These are phyloP conservation scores for Leptinotarsa juncta DNA, from an alignment of 2,888 invertebrate genomes.

Conservation along the genomic window DNA sequence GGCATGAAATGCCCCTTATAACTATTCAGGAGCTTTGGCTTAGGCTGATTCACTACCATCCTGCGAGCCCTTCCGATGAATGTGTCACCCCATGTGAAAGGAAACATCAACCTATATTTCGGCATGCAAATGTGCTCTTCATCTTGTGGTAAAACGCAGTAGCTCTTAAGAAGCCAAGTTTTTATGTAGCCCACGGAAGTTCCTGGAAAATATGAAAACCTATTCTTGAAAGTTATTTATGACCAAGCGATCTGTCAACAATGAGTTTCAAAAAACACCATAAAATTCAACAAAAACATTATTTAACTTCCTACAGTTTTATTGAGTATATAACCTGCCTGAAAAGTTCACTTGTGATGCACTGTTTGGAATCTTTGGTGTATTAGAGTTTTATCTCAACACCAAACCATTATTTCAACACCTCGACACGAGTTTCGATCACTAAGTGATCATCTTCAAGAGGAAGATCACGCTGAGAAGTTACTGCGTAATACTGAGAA, in stretches of 20 bases:
- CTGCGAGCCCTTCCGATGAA: conserved; percentile 78
- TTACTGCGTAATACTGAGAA: no score
- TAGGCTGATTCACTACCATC: conserved; percentile 70
- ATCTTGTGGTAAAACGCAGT: conserved; percentile 66
- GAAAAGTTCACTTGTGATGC: no score
- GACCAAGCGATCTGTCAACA: not conserved
- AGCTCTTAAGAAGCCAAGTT: conserved; percentile 81
- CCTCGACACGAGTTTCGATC: no score
- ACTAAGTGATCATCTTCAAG: no score
- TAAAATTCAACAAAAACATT: no score
- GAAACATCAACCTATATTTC: conserved; percentile 74
- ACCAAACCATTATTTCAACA: no score
- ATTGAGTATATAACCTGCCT: no score
- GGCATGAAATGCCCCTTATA: conserved; percentile 79
- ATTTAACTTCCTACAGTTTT: no score
- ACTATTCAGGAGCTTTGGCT: conserved; percentile 76
- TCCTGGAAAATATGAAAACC: conserved; percentile 56
- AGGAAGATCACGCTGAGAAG: no score
- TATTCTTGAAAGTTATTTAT: not conserved
- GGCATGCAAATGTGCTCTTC: conserved; percentile 73
- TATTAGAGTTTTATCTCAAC: no score
- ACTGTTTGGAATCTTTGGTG: no score
- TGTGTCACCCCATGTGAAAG: conserved; percentile 79
- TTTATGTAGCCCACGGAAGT: conserved; percentile 81
- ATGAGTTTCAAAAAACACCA: no score